Evolutionary conservation across 2,113 vertebrate species (phyloP).

Genomic region (Paradoxurus hermaphroditus): DNA sequence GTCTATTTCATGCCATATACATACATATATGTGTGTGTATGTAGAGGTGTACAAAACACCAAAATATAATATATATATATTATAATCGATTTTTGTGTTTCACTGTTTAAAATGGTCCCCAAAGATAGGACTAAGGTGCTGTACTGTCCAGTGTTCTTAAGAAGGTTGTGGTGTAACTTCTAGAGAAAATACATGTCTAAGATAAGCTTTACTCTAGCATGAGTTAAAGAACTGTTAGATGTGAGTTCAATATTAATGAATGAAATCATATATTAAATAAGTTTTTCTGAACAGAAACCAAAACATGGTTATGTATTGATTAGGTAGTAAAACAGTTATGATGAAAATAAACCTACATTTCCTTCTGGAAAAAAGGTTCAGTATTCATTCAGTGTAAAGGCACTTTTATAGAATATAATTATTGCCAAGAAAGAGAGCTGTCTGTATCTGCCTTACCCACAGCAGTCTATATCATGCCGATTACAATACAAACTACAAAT

Average conservation of each 20-base stretch:
- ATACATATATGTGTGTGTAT: no score
- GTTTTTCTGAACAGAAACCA: neutral
- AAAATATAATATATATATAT: no score
- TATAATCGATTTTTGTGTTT: no score
- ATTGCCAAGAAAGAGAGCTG: neutral
- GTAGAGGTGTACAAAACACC: no score
- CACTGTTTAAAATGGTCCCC: neutral
- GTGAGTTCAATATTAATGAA: neutral
- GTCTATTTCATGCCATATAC: neutral
- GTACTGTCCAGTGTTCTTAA: neutral
- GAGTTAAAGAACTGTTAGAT: neutral
- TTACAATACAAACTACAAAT: neutral
- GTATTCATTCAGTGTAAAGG: neutral
- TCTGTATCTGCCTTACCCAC: neutral
- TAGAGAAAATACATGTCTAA: neutral
- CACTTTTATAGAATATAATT: neutral
- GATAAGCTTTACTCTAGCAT: neutral
- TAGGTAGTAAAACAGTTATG: neutral
- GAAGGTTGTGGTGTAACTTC: neutral
- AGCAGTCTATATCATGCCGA: neutral
- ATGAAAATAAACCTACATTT: neutral
- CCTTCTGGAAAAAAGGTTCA: neutral
- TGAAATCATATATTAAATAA: neutral
- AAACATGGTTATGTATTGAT: neutral
- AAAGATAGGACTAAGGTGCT: neutral